phyloP scores from a whole-genome alignment of 2,888 invertebrate genomes.

The Beris chalybata region DNA sequence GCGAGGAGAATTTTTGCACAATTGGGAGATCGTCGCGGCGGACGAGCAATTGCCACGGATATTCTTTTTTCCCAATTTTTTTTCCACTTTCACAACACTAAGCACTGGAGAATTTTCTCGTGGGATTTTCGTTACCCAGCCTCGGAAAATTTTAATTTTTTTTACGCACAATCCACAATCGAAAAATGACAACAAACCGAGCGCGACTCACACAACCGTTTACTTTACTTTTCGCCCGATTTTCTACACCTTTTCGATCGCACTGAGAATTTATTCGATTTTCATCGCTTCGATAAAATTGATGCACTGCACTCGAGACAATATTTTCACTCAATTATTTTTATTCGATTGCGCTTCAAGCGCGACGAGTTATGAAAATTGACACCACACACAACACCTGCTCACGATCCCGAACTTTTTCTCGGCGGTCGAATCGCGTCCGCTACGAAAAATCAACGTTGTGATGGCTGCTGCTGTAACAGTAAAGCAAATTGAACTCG shows the following conservation, averaged over 20 bases:
- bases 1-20: background rate
- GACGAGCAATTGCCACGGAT: background rate
- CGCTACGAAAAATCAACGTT: slow-evolving; percentile 4
- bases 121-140: background rate
- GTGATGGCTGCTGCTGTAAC: slow-evolving; percentile 3
- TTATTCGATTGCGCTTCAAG: background rate
- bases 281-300: too few species aligned
- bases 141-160: slow-evolving; percentile 14
- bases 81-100: too few species aligned
- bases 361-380: slow-evolving; percentile 31
- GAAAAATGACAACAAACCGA: slow-evolving; percentile 27
- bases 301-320: too few species aligned
- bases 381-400: slow-evolving; percentile 38
- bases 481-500: too few species aligned
- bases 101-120: too few species aligned
- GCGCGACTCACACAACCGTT: slow-evolving; percentile 11
- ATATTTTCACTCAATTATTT: too few species aligned
- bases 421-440: slow-evolving; percentile 38
- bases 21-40: background rate
- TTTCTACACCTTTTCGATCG: background rate
- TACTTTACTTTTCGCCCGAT: slow-evolving; percentile 12
- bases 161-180: slow-evolving; percentile 18
- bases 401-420: slow-evolving; percentile 40
- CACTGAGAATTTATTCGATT: background rate
- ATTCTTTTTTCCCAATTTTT: background rate